A percentile compares a stretch with the other conserved stretches of the same genome.
Conservation (phyloP, 2,113 vertebrate species). For the Xyliphius kryptos region DNA sequence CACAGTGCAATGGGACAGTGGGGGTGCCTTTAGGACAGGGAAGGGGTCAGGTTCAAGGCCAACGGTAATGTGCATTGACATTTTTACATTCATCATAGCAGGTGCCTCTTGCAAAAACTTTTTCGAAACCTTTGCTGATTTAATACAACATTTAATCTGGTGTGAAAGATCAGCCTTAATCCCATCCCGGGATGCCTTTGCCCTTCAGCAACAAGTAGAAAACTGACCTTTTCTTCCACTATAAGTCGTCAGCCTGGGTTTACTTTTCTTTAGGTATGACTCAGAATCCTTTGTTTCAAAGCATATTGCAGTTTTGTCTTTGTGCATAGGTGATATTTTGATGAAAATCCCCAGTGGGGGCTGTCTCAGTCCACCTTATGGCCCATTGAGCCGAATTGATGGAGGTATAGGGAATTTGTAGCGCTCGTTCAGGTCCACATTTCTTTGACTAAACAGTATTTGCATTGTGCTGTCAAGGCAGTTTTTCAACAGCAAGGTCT, state of each 20-base stretch:
- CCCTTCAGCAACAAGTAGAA: not conserved
- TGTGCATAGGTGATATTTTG: slow-evolving; percentile 12
- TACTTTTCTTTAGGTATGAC: not conserved
- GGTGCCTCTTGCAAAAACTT: not conserved
- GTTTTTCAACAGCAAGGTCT: slow-evolving; percentile 27
- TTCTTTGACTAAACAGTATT: slow-evolving; percentile 44
- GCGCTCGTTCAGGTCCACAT: slow-evolving; percentile 27
- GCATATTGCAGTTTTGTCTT: not conserved
- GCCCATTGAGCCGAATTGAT: slow-evolving; percentile 34
- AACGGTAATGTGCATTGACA: not conserved
- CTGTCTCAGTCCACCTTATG: slow-evolving; percentile 26
- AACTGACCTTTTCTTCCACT: not conserved
- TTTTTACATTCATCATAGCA: not conserved
- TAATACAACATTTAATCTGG: slow-evolving; percentile 1
- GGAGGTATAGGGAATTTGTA: slow-evolving; percentile 32
- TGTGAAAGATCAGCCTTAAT: slow-evolving; percentile 13
- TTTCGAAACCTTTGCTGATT: slow-evolving; percentile 4
- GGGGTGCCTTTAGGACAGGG: slow-evolving; percentile 7
- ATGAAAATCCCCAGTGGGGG: slow-evolving; percentile 28
- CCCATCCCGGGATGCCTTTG: not conserved
- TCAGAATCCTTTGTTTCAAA: too few species aligned
- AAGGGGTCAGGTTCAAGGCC: slow-evolving; percentile 17
- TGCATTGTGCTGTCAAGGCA: slow-evolving; percentile 37
- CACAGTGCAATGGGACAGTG: slow-evolving; percentile 13
- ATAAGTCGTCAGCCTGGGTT: not conserved